phyloP scores from a whole-genome alignment of 2,888 invertebrate species.

The Tolmerus cingulatus region DNA sequence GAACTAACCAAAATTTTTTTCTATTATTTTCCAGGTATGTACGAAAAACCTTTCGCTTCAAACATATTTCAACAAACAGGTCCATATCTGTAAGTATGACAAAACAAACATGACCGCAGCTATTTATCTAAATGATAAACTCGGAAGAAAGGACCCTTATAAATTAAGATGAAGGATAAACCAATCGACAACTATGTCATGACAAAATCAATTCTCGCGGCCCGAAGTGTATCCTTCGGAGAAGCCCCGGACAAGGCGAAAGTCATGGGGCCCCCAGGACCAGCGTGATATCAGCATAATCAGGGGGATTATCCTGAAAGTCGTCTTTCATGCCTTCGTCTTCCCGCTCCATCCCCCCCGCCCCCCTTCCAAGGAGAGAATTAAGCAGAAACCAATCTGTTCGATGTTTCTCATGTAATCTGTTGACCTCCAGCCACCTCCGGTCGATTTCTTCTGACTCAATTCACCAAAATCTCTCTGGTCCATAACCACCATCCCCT shows the following conservation, averaged over 20 bases:
- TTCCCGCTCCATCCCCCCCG: too few relatives aligned
- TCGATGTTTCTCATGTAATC: slow-evolving; percentile 35
- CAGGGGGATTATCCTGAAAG: slow-evolving; percentile 18
- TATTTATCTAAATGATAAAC: slow-evolving; percentile 25
- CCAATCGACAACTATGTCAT: slow-evolving; percentile 33
- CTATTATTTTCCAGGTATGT: not conserved
- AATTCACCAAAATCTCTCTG: not conserved
- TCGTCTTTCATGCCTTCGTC: not conserved
- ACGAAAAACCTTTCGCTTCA: not conserved
- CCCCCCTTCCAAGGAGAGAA: not conserved
- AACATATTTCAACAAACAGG: not conserved
- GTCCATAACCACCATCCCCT: not conserved
- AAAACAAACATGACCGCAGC: not conserved
- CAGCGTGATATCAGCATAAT: slow-evolving; percentile 38
- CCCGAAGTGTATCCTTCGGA: not conserved
- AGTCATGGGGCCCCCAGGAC: not conserved
- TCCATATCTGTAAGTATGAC: not conserved
- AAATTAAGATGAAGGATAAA: slow-evolving; percentile 37
- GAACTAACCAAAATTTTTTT: not conserved
- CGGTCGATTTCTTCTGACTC: not conserved
- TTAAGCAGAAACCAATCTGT: slow-evolving; percentile 39
- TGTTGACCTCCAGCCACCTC: slow-evolving; percentile 22
- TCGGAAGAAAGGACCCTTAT: slow-evolving; percentile 7
- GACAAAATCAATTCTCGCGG: slow-evolving; percentile 27
- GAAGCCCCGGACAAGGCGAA: not conserved